Percentiles rank a stretch among this genome's conserved stretches.
Evolutionary conservation across 2,888 invertebrate species (phyloP).

Genomic region (Nomada fucata): DNA sequence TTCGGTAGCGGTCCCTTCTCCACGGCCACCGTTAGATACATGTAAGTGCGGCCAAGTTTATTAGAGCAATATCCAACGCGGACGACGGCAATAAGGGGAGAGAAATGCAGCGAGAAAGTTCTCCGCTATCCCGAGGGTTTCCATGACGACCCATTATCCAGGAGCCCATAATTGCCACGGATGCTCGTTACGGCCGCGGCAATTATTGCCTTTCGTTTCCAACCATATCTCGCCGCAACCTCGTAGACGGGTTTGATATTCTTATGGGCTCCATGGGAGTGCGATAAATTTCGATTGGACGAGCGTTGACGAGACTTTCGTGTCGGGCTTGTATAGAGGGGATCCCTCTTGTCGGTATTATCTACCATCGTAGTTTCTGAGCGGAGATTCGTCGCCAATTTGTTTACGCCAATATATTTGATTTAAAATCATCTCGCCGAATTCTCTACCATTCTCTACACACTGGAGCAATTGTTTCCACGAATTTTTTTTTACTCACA

Average conservation of each 20-base stretch:
- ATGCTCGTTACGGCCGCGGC: slow-evolving; percentile 31
- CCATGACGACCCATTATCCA: slow-evolving; percentile 69
- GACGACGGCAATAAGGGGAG: slow-evolving; percentile 42
- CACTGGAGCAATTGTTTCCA: no score
- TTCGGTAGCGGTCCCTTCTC: slow-evolving; percentile 7
- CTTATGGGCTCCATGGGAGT: neutral
- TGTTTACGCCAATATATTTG: no score
- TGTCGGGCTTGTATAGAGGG: no score
- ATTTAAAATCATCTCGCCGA: neutral
- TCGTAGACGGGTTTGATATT: neutral
- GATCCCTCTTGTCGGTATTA: no score
- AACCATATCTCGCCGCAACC: neutral
- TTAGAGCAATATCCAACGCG: slow-evolving; percentile 72
- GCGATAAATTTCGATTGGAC: neutral
- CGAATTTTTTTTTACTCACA: no score
- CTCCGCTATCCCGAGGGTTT: slow-evolving; percentile 56
- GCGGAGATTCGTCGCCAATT: no score
- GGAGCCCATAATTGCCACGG: slow-evolving; percentile 61
- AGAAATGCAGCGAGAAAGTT: slow-evolving; percentile 59
- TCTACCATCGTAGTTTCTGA: no score
- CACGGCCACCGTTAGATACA: slow-evolving; percentile 25
- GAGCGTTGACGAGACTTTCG: neutral
- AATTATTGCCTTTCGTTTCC: slow-evolving; percentile 61
- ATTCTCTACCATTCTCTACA: neutral
- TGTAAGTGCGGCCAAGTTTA: slow-evolving; percentile 71